Conservation (phyloP, 2,113 vertebrate genomes). For the Petaurus breviceps region DNA sequence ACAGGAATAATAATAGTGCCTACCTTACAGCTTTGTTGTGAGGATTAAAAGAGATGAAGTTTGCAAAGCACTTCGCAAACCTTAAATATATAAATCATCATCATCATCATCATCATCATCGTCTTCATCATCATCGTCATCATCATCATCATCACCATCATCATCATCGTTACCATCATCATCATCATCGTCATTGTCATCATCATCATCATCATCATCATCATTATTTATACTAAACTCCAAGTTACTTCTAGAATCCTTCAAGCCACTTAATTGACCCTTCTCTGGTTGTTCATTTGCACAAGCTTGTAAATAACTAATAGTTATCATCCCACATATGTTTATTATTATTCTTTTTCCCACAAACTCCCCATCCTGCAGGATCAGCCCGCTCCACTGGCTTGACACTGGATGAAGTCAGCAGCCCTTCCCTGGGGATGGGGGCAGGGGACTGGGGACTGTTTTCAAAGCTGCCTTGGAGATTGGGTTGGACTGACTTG, state of each 20-base stretch:
- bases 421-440: background rate
- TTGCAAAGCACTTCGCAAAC: background rate
- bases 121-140: too few species aligned
- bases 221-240: slow-evolving; percentile 16
- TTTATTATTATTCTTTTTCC: background rate
- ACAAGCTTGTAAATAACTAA: slow-evolving; percentile 23
- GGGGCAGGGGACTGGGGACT: background rate
- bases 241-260: background rate
- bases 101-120: background rate
- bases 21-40: background rate
- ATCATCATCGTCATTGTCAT: too few species aligned
- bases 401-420: background rate
- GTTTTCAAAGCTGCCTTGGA: background rate
- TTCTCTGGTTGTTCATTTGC: background rate
- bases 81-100: background rate
- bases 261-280: background rate
- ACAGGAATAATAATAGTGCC: background rate
- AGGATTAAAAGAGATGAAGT: background rate
- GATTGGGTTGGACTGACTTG: background rate
- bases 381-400: background rate
- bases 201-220: background rate
- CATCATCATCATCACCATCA: too few species aligned
- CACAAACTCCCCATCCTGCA: background rate
- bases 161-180: too few species aligned
- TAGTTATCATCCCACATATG: background rate